phyloP scores from a whole-genome alignment of 2,888 invertebrate genomes.

The Cephus pygmeus region DNA sequence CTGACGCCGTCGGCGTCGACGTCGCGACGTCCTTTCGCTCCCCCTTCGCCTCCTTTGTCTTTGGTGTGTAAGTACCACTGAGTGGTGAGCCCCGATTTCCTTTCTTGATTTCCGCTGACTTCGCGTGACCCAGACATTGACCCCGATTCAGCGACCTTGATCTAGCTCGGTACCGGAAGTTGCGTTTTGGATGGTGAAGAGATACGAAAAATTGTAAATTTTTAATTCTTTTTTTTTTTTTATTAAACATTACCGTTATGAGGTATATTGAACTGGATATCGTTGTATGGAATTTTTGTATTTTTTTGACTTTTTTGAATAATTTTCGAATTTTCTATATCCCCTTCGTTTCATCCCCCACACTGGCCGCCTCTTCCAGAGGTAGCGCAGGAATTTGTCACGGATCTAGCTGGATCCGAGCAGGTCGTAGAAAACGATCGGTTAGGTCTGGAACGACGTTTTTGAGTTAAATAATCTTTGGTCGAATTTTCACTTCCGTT shows the following conservation, averaged over 20 bases:
- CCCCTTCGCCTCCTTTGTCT: neutral
- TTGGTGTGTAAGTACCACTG: neutral
- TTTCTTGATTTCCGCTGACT: neutral
- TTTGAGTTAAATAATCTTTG: neutral
- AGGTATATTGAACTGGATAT: neutral
- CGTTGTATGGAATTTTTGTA: neutral
- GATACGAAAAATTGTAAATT: neutral
- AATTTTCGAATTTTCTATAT: neutral
- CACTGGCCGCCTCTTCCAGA: neutral
- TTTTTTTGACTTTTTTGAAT: neutral
- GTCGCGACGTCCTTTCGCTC: neutral
- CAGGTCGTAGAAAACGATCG: neutral
- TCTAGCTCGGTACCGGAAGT: neutral
- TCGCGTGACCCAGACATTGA: neutral
- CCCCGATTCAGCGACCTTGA: neutral
- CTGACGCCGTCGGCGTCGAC: neutral
- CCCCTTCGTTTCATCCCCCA: neutral
- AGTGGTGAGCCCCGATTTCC: too few species aligned
- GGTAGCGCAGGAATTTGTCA: neutral
- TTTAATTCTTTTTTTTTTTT: too few species aligned
- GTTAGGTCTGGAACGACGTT: neutral
- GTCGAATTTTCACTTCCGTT: slow-evolving; percentile 13
- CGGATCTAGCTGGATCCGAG: rapidly evolving
- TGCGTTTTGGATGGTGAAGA: too few species aligned
- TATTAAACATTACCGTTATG: neutral